Evolutionary conservation across 2,888 invertebrate genomes (phyloP), one percentile per base, ranked within the genome.

Genomic region (Glyphotaelius pellucidus): DNA sequence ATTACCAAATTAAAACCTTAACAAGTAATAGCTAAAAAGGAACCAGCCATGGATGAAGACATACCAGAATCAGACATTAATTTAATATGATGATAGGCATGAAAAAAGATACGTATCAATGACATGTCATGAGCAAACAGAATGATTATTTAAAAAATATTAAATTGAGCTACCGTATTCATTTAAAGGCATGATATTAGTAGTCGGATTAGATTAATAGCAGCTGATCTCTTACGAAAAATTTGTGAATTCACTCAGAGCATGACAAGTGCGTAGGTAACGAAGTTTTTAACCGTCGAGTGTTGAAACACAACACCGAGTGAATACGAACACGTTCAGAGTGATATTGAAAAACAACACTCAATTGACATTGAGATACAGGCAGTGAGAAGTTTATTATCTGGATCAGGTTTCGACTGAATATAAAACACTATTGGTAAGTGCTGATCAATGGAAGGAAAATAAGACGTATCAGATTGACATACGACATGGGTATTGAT

Each of bases 1-100:
- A 86, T 86, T 86, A 86, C 30, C 86, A 14, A 86, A 42, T 38
- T 86, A 38, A 86, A 86, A 47, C 67, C n/a, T 25, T 52, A 19
- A 52, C 52, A 52, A 19, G 19, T 19, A 25, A n/a, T 83, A 83
- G 7, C 35, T 25, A 15, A 35, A 25, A 83, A 0, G 15, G 19
- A 83, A 35, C 83, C 83, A 2, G 2, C 35, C 25, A 83, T 32
- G 83, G 35, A 11, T 35, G 35, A 83, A 11, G 31, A 38, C 11
- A 83, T 83, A 83, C 83, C 11, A 32, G 25, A 83, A 32, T 67
- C 67, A 67, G 67, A 67, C 67, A n/a, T 67, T 67, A 67, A 67
- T 67, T 67, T 67, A 9, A 67, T 25, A n/a, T 67, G 67, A 67
- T 67, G 67, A 67, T 67, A 67, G 25, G 67, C 67, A n/a, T 67